Evolutionary conservation across 2,888 invertebrate genomes (phyloP).

Genomic region (Phlogophora meticulosa): DNA sequence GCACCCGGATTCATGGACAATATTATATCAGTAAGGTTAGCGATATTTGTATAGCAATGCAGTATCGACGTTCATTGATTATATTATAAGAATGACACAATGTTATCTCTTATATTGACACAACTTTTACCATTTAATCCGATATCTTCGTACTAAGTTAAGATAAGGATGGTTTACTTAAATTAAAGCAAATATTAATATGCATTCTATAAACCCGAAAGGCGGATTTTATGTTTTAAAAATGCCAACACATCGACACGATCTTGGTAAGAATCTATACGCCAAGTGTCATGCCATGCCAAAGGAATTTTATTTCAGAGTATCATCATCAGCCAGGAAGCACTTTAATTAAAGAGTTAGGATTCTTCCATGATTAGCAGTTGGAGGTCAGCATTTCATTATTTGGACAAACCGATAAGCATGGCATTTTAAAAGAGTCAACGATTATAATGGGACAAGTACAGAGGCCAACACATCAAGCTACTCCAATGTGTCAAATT

Average conservation of each 20-base stretch:
- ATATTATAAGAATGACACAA: constrained; percentile 22
- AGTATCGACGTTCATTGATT: constrained; percentile 47
- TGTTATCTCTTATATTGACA: constrained; percentile 44
- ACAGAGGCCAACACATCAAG: no score
- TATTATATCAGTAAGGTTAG: constrained; percentile 23
- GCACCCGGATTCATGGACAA: constrained; percentile 7
- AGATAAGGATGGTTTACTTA: constrained; percentile 16
- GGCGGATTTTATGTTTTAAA: background rate
- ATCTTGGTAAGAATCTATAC: background rate
- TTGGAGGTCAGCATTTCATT: background rate
- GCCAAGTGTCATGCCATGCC: background rate
- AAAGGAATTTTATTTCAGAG: background rate
- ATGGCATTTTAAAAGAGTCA: background rate
- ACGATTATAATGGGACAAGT: background rate
- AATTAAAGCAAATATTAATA: background rate
- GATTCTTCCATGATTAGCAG: background rate
- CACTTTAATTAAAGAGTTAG: background rate
- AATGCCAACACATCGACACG: background rate
- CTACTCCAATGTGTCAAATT: no score
- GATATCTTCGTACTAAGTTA: constrained; percentile 15
- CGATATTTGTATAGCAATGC: constrained; percentile 20
- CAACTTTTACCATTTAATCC: constrained; percentile 45
- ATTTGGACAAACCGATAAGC: background rate
- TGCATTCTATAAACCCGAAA: background rate
- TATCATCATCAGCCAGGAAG: background rate